phyloP scores from a whole-genome alignment of 2,113 vertebrate species.

The Synodontis membranacea region DNA sequence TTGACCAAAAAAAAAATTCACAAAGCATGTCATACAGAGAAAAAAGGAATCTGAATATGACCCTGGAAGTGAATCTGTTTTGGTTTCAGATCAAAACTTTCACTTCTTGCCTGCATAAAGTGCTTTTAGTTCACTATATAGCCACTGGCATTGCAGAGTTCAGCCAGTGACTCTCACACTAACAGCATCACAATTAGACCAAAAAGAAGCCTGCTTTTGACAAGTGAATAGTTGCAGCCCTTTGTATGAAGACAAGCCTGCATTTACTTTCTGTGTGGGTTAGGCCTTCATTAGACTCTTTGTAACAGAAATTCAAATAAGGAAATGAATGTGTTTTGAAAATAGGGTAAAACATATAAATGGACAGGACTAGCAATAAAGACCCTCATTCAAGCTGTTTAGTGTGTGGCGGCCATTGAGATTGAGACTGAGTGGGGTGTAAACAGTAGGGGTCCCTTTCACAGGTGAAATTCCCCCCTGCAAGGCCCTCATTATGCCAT shows the following conservation, averaged over 20 bases:
- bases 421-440: constrained; percentile 71
- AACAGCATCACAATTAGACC: constrained; percentile 26
- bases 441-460: constrained; percentile 72
- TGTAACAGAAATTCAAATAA: constrained; percentile 40
- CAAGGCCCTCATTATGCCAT: constrained; percentile 70
- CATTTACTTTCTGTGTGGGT: constrained; percentile 47
- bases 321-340: constrained; percentile 60
- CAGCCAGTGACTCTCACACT: constrained; percentile 24
- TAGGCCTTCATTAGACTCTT: constrained; percentile 46
- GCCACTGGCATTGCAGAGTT: neutral
- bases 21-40: neutral
- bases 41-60: constrained; percentile 41
- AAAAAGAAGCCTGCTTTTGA: constrained; percentile 36
- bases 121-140: neutral
- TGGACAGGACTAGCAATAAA: constrained; percentile 47
- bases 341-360: constrained; percentile 53
- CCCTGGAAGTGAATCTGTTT: constrained; percentile 53
- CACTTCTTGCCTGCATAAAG: constrained; percentile 41
- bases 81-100: constrained; percentile 26
- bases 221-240: constrained; percentile 33
- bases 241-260: constrained; percentile 42
- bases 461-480: constrained; percentile 75
- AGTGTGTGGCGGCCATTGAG: constrained; percentile 54
- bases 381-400: constrained; percentile 51
- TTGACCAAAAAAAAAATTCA: neutral